A percentile compares a stretch with the other conserved stretches of the same genome.
These are phyloP conservation scores for Hyppa rectilinea DNA, from an alignment of 2,888 invertebrate species.

Conservation along the genomic window DNA sequence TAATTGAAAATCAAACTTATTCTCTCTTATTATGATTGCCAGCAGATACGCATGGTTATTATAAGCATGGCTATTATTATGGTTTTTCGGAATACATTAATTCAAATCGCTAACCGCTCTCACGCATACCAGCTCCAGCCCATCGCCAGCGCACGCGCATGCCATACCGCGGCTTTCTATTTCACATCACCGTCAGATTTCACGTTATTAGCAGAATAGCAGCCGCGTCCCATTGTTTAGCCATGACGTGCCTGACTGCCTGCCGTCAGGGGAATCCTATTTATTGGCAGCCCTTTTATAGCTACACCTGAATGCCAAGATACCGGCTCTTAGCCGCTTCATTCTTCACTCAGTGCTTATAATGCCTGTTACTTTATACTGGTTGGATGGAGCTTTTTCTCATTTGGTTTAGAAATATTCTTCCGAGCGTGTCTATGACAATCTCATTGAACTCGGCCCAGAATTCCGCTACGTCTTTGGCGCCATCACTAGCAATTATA, in stretches of 20 bases:
- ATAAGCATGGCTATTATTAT: too few species aligned
- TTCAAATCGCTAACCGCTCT: slow-evolving; percentile 8
- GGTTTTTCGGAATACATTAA: too few species aligned
- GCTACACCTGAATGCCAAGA: slow-evolving; percentile 27
- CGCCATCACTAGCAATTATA: too few species aligned
- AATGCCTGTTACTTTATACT: slow-evolving; percentile 3
- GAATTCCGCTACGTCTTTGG: too few species aligned
- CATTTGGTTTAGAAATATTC: slow-evolving; percentile 8
- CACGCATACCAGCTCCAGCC: neutral
- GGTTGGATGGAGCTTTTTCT: neutral
- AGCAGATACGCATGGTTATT: too few species aligned
- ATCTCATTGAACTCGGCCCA: too few species aligned
- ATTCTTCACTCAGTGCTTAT: slow-evolving; percentile 16
- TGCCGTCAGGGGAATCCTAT: slow-evolving; percentile 30
- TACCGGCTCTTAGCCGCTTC: slow-evolving; percentile 14
- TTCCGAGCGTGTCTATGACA: too few species aligned
- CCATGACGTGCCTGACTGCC: slow-evolving; percentile 40
- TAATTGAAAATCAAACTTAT: too few species aligned
- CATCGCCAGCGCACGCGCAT: slow-evolving; percentile 44
- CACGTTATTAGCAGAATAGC: slow-evolving; percentile 55
- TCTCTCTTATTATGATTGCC: too few species aligned
- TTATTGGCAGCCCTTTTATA: slow-evolving; percentile 49
- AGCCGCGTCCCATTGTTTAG: slow-evolving; percentile 59
- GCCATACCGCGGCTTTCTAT: slow-evolving; percentile 58
- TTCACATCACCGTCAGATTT: slow-evolving; percentile 62